Percentiles rank a stretch among this genome's conserved stretches.
phyloP scores from a whole-genome alignment of 30 jellyfish, hydroid and myxozoan genomes.

The Catostylus mosaicus region DNA sequence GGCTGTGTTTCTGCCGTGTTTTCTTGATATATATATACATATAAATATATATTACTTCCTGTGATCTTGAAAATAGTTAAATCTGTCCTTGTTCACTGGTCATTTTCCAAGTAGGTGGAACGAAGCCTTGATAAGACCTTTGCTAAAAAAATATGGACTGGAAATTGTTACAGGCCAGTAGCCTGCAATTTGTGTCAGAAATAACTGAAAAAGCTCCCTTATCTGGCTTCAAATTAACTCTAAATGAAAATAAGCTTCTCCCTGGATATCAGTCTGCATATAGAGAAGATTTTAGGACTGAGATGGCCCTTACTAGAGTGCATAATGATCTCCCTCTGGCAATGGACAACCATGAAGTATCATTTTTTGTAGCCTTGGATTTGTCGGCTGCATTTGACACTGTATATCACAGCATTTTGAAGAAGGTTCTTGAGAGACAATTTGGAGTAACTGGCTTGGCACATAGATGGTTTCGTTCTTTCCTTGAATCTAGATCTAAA shows the following conservation, averaged over 20 bases:
- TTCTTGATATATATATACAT: too few species aligned
- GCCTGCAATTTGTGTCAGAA: conserved; percentile 4
- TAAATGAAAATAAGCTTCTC: conserved; percentile 19
- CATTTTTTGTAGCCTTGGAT: conserved; percentile 35
- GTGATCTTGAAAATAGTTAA: too few species aligned
- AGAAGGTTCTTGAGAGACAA: conserved; percentile 18
- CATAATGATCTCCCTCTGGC: conserved; percentile 43
- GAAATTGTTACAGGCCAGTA: background rate
- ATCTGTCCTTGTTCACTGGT: background rate
- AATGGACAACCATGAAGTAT: conserved; percentile 45
- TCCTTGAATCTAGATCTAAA: background rate
- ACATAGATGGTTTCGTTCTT: background rate
- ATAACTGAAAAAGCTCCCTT: conserved; percentile 28
- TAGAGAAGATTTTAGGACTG: conserved; percentile 33
- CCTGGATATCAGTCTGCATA: conserved; percentile 41
- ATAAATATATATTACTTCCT: too few species aligned
- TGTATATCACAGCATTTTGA: conserved; percentile 27
- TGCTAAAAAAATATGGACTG: background rate
- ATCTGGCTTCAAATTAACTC: conserved; percentile 17
- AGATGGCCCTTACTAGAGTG: conserved; percentile 23
- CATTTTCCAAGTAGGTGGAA: background rate
- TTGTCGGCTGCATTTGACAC: conserved; percentile 47
- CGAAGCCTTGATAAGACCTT: background rate
- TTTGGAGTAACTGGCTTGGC: conserved; percentile 25
- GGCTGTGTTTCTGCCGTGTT: too few species aligned